A percentile compares a stretch with the other conserved stretches of the same genome.
These are phyloP conservation scores for Pseudococcus jackbeardsleyi DNA, from an alignment of 2,888 invertebrate genomes.

Conservation along the genomic window DNA sequence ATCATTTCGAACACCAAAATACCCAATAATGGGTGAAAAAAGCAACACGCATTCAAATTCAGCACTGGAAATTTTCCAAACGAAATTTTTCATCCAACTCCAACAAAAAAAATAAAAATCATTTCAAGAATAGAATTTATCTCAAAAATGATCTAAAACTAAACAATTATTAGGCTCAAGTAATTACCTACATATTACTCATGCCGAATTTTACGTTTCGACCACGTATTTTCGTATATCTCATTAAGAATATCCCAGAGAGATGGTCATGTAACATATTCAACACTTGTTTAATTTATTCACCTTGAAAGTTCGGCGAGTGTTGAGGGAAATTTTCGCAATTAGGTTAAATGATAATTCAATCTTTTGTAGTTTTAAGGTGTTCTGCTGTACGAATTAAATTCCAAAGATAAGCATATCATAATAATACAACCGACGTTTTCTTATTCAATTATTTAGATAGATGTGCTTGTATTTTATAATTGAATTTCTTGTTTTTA, in stretches of 20 bases:
- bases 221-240: neutral
- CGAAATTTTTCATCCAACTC: neutral
- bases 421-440: neutral
- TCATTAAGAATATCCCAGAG: neutral
- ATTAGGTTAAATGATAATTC: neutral
- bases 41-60: too few species aligned
- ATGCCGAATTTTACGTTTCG: neutral
- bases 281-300: conserved; percentile 4
- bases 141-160: neutral
- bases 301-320: neutral
- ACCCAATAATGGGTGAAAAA: too few species aligned
- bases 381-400: neutral
- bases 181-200: neutral
- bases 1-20: too few species aligned
- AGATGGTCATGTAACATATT: conserved; percentile 9
- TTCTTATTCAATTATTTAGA: neutral
- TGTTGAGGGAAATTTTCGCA: neutral
- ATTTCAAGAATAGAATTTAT: neutral
- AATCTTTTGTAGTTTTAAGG: neutral
- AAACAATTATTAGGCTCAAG: neutral
- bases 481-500: too few species aligned
- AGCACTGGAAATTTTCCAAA: too few species aligned
- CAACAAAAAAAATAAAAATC: neutral
- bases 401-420: neutral
- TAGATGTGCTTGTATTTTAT: neutral